A percentile compares a stretch with the other conserved stretches of the same genome.
Evolutionary conservation across 2,888 invertebrate species (phyloP).

Genomic region (Polylopha cassiicola): DNA sequence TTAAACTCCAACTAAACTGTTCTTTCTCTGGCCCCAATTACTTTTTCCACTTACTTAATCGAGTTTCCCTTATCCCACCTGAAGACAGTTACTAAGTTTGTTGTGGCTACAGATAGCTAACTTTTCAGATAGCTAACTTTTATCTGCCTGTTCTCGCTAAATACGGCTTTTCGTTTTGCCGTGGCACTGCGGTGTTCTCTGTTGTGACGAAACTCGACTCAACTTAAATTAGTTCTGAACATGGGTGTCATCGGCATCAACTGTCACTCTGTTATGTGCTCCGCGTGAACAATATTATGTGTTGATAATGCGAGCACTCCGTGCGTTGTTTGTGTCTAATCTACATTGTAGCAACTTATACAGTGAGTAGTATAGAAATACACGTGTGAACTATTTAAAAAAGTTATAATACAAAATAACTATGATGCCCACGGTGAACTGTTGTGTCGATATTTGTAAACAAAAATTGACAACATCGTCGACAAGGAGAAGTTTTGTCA

Average conservation of each 20-base stretch:
- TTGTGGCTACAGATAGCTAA: slow-evolving; percentile 51
- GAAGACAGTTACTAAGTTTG: slow-evolving; percentile 62
- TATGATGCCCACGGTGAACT: too few relatives aligned
- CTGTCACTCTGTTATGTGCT: slow-evolving; percentile 16
- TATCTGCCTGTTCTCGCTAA: slow-evolving; percentile 48
- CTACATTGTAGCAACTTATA: too few relatives aligned
- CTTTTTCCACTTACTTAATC: slow-evolving; percentile 63
- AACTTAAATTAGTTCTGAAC: slow-evolving; percentile 52
- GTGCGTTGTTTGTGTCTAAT: too few relatives aligned
- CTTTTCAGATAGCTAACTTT: slow-evolving; percentile 55
- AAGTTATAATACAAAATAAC: too few relatives aligned
- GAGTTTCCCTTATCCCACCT: slow-evolving; percentile 64
- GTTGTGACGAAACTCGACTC: slow-evolving; percentile 45
- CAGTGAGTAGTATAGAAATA: too few relatives aligned
- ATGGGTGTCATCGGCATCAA: slow-evolving; percentile 33
- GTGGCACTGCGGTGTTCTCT: slow-evolving; percentile 33
- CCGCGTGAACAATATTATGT: background rate
- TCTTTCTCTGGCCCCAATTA: slow-evolving; percentile 46
- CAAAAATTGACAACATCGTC: too few relatives aligned
- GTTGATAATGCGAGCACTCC: too few relatives aligned
- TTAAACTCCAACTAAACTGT: slow-evolving; percentile 46
- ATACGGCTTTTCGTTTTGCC: slow-evolving; percentile 57
- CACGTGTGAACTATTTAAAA: too few relatives aligned
- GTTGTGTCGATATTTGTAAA: too few relatives aligned
- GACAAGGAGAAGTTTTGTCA: too few relatives aligned